Percentiles rank a stretch among this genome's conserved stretches.
These are phyloP conservation scores for Pristionchus mayeri DNA, from an alignment of 2,888 invertebrate species.

Conservation along the genomic window DNA sequence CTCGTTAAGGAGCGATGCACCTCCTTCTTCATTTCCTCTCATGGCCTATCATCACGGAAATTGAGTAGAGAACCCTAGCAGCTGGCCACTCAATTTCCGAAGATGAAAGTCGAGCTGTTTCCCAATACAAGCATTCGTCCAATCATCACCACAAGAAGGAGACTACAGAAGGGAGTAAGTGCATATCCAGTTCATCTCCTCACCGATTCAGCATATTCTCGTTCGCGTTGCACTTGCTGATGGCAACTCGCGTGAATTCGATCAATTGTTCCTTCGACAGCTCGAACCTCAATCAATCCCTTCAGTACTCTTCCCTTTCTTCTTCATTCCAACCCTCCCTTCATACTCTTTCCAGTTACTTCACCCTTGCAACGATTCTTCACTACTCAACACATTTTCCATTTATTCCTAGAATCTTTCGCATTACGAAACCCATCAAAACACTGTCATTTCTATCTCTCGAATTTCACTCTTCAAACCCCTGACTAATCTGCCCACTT, in stretches of 20 bases:
- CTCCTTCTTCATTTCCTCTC: background rate
- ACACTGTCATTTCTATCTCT: background rate
- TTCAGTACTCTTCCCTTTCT: background rate
- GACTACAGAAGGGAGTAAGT: no score
- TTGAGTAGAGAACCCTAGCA: background rate
- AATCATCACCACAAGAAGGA: background rate
- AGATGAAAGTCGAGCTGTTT: no score
- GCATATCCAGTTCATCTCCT: no score
- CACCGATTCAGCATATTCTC: conserved; percentile 82
- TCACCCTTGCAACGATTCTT: background rate
- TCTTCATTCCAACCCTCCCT: background rate
- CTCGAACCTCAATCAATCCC: conserved; percentile 84
- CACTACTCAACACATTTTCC: background rate
- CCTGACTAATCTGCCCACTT: background rate
- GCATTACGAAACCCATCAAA: background rate
- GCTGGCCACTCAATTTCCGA: background rate
- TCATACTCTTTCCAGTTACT: no score
- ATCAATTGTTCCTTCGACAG: conserved; percentile 95
- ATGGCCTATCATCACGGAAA: background rate
- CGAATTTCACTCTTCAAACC: background rate
- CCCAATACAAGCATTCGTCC: no score
- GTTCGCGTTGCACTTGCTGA: conserved; percentile 97
- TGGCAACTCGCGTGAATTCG: conserved; percentile 86
- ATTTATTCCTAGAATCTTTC: background rate
- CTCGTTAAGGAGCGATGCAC: background rate